Percentiles rank a stretch among this genome's conserved stretches.
These are phyloP conservation scores for Myotis planiceps DNA, from an alignment of 2,797 vertebrate species.

Conservation along the genomic window DNA sequence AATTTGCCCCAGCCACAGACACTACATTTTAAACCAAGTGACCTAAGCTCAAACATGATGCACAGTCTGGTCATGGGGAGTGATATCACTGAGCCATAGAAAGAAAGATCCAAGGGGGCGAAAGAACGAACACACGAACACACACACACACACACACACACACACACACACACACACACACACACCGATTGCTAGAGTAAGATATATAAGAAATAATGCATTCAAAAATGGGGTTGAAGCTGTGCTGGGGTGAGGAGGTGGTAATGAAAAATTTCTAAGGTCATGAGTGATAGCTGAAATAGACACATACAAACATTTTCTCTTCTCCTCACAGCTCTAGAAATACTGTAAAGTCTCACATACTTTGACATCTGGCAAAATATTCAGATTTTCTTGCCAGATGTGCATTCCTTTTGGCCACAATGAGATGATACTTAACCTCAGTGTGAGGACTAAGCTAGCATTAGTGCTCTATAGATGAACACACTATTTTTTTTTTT, in stretches of 20 bases:
- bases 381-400: conserved; percentile 2
- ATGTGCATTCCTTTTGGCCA: background rate
- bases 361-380: conserved; percentile 42
- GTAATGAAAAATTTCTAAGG: background rate
- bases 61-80: background rate
- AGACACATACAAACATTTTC: background rate
- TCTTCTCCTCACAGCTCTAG: background rate
- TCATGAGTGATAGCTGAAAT: background rate
- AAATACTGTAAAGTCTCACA: background rate
- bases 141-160: background rate
- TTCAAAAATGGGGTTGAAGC: background rate
- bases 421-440: background rate
- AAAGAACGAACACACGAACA: background rate
- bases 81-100: background rate
- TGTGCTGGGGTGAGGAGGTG: background rate
- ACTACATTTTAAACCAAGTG: background rate
- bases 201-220: background rate
- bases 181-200: background rate
- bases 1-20: conserved; percentile 2
- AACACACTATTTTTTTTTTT: background rate
- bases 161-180: background rate
- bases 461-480: background rate
- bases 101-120: background rate
- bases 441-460: background rate
- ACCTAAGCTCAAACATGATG: background rate